A percentile compares a stretch with the other conserved stretches of the same genome.
Conservation (phyloP, 2,797 vertebrate genomes). For the Hoplostethus mediterraneus region DNA sequence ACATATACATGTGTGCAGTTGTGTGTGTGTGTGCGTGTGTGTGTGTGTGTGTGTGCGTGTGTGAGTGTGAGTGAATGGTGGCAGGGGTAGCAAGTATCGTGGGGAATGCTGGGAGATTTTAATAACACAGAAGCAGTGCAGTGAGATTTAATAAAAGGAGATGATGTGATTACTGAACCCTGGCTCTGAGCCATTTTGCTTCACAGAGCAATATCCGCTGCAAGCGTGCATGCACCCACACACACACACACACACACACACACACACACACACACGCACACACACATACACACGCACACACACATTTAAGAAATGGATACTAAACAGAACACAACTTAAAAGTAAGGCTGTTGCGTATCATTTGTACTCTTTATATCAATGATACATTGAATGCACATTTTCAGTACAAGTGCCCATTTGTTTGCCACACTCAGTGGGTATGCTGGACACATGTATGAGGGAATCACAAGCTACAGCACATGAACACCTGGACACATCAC, state of each 20-base stretch:
- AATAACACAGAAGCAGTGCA: constrained; percentile 96
- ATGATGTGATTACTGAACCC: constrained; percentile 96
- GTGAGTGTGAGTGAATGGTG: constrained; percentile 67
- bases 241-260: constrained; percentile 41
- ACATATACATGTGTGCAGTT: constrained; percentile 42
- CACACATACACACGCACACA: constrained; percentile 33
- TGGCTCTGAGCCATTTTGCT: constrained; percentile 92
- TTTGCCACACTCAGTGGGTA: constrained; percentile 37
- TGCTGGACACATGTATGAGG: constrained; percentile 18
- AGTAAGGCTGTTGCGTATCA: constrained; percentile 78
- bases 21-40: constrained; percentile 28
- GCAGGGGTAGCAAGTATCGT: constrained; percentile 84
- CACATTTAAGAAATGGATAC: constrained; percentile 73
- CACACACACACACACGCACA: constrained; percentile 36
- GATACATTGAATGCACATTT: constrained; percentile 49
- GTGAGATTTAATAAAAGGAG: constrained; percentile 97
- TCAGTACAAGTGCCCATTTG: constrained; percentile 34
- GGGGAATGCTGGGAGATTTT: constrained; percentile 95
- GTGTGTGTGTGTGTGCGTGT: constrained; percentile 43
- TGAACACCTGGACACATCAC: constrained; percentile 11
- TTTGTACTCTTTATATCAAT: constrained; percentile 65
- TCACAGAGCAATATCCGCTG: constrained; percentile 91
- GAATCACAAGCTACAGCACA: constrained; percentile 26
- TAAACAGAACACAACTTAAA: constrained; percentile 81
- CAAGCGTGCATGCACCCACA: constrained; percentile 68